Conservation (phyloP, 2,113 vertebrate genomes). For the Albula glossodonta region DNA sequence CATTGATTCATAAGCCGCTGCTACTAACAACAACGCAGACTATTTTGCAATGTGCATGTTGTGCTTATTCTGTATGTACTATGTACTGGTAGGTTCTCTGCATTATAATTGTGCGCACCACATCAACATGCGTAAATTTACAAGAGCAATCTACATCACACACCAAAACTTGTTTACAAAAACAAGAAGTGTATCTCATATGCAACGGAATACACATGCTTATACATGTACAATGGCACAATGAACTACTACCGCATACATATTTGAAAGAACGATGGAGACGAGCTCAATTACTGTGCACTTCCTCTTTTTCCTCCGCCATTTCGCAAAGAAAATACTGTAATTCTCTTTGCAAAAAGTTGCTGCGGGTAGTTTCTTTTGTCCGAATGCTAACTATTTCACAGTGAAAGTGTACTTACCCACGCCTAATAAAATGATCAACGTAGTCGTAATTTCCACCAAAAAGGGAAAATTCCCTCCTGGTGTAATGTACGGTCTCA, state of each 20-base stretch:
- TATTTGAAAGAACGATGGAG: background rate
- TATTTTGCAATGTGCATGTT: background rate
- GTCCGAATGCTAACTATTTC: background rate
- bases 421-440: background rate
- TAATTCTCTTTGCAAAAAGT: background rate
- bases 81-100: background rate
- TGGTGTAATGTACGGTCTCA: background rate
- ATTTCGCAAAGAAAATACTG: background rate
- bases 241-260: background rate
- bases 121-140: background rate
- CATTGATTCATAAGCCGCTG: background rate
- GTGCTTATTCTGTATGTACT: background rate
- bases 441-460: background rate
- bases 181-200: background rate
- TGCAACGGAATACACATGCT: too few relatives aligned
- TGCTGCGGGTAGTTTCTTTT: background rate
- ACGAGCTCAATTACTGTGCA: background rate
- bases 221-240: too few relatives aligned
- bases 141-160: background rate
- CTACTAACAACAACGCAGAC: background rate
- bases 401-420: background rate
- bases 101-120: background rate
- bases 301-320: conserved; percentile 15
- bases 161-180: background rate
- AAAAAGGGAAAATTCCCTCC: background rate